Conservation (phyloP, 1,140 invertebrate genomes). For the Zophobas atratus region DNA sequence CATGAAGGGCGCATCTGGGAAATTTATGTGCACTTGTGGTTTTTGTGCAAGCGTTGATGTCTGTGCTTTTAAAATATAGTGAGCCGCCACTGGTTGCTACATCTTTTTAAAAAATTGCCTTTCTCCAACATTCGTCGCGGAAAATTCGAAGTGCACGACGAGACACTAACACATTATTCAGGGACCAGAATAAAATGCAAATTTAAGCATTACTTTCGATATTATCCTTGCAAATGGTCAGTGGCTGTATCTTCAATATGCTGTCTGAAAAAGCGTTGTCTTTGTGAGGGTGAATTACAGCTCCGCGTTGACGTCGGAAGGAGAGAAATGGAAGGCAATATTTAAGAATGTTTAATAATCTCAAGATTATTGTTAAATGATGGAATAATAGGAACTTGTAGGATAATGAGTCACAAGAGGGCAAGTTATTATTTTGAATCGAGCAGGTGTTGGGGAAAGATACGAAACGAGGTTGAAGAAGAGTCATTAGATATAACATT, state of each 20-base stretch:
- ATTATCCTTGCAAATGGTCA: conserved; percentile 43
- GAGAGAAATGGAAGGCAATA: neutral
- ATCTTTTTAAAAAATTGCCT: conserved; percentile 34
- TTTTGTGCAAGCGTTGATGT: conserved; percentile 15
- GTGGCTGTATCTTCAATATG: conserved; percentile 31
- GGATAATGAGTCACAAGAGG: conserved; percentile 20
- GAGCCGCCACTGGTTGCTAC: conserved; percentile 18
- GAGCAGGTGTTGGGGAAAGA: conserved; percentile 30
- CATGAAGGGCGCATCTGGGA: conserved; percentile 11
- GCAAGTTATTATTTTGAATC: conserved; percentile 33
- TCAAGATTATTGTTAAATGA: conserved; percentile 30
- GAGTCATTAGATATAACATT: conserved; percentile 40
- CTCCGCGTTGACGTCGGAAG: neutral
- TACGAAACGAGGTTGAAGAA: conserved; percentile 20
- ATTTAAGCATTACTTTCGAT: conserved; percentile 40
- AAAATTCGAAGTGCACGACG: conserved; percentile 27
- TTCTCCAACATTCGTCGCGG: conserved; percentile 23
- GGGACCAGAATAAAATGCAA: conserved; percentile 34
- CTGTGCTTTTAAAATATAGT: conserved; percentile 25
- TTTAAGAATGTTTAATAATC: conserved; percentile 1
- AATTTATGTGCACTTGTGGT: conserved; percentile 27
- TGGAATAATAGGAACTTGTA: conserved; percentile 25
- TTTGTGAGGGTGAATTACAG: conserved; percentile 18
- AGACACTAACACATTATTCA: conserved; percentile 38
- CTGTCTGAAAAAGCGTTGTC: conserved; percentile 21